phyloP scores from a whole-genome alignment of 2,113 vertebrate species.

The Xenopus borealis region DNA sequence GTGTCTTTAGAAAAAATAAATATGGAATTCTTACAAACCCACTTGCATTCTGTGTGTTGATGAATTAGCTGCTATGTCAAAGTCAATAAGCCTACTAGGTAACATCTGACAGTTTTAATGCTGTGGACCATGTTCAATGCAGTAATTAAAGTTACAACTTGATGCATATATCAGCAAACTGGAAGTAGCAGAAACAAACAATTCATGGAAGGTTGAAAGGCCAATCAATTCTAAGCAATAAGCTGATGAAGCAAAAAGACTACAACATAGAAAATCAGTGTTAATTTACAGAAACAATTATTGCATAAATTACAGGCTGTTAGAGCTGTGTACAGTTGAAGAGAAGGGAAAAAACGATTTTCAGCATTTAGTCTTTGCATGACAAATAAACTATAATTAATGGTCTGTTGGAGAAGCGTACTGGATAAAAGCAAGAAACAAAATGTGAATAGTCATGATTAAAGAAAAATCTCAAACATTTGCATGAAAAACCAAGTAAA shows the following conservation, averaged over 20 bases:
- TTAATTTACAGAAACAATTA: conserved; percentile 19
- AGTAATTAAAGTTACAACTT: background rate
- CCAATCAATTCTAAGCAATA: conserved; percentile 8
- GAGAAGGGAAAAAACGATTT: background rate
- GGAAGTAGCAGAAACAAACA: background rate
- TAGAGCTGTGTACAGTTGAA: background rate
- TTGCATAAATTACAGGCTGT: background rate
- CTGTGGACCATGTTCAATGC: background rate
- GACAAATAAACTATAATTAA: background rate
- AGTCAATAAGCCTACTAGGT: conserved; percentile 34
- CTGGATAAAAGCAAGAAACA: too few species aligned
- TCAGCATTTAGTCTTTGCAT: background rate
- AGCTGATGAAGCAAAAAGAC: conserved; percentile 19
- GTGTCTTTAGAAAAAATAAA: background rate
- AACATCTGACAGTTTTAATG: conserved; percentile 19
- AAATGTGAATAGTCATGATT: too few species aligned
- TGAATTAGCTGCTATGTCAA: conserved; percentile 21
- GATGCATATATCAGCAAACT: background rate
- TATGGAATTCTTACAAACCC: background rate
- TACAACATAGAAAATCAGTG: conserved; percentile 25
- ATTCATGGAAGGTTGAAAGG: background rate
- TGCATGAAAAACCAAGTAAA: too few species aligned
- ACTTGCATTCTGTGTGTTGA: background rate
- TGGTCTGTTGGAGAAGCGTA: background rate
- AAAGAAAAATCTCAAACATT: too few species aligned